Evolutionary conservation across 2,888 invertebrate species (phyloP), one percentile per base, ranked within the genome.

Genomic region (Horisme vitalbata): DNA sequence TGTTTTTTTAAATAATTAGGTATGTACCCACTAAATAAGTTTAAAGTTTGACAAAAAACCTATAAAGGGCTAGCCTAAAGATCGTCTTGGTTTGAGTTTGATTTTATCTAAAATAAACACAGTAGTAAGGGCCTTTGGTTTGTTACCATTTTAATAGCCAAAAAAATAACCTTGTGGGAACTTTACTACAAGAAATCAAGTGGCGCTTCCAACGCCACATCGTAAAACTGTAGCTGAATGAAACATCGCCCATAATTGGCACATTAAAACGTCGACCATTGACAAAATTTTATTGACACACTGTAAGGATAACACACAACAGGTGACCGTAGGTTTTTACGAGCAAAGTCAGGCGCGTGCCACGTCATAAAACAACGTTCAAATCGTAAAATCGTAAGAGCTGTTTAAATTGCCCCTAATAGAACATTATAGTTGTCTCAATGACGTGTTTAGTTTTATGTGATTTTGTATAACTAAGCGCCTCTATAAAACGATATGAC

Each of bases 261-360:
- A 69, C 73, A 82, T 82, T 82, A 82, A 82, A 82, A 75, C 65
- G 70, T 68, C 73, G 70, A 65, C 73, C 82, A 83, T 82, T 83
- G 83, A 81, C 77, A 68, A 77, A 78, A 75, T 79, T 82, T 80
- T 81, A 83, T 82, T 75, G 78, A 74, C 76, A 77, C 70, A 75
- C 74, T 74, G 73, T 71, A 71, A 71, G 71, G 71, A 73, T 74
- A 73, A 68, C 71, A 67, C 59, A 78, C 83, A 84, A 84, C 87
- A 87, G 86, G 86, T 87, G 87, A 86, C 86, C 83, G 79, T 70
- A 75, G 72, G 73, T 83, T 85, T 79, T 81, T 86, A 86, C 81
- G 83, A 80, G 65, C 79, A 61, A 69, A 73, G 61, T 68, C 60
- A 65, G 68, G 72, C 82, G 75, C 79, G 81, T 79, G 83, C 68